Percentiles rank a stretch among this genome's conserved stretches.
Conservation (phyloP, 2,888 invertebrate species). For the Polydrusus pterygomalis region DNA sequence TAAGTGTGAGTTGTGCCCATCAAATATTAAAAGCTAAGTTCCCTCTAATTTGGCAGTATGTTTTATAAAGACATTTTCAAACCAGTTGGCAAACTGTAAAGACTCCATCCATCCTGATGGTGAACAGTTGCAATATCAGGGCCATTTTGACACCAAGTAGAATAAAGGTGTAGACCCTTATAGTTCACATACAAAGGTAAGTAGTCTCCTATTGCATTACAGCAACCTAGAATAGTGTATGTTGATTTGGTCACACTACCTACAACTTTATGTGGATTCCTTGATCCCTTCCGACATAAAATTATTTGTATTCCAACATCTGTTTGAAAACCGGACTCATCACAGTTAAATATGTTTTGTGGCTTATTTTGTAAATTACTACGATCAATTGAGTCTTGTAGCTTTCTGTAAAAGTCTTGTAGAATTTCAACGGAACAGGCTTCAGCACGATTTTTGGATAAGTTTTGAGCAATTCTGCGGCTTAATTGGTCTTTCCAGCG, state of each 20-base stretch:
- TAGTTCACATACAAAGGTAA: slow-evolving; percentile 55
- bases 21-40: slow-evolving; percentile 50
- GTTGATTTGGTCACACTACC: slow-evolving; percentile 51
- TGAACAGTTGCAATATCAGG: slow-evolving; percentile 49
- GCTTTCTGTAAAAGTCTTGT: slow-evolving; percentile 48
- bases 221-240: slow-evolving; percentile 53
- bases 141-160: slow-evolving; percentile 41
- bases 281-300: slow-evolving; percentile 41
- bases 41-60: slow-evolving; percentile 41
- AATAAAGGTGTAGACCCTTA: slow-evolving; percentile 54
- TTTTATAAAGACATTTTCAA: slow-evolving; percentile 47
- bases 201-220: slow-evolving; percentile 52
- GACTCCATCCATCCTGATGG: slow-evolving; percentile 57
- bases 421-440: too few relatives aligned
- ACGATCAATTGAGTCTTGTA: slow-evolving; percentile 31
- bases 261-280: slow-evolving; percentile 50
- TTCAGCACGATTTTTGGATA: slow-evolving; percentile 47
- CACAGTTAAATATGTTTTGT: slow-evolving; percentile 55
- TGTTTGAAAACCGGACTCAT: slow-evolving; percentile 55
- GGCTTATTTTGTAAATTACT: slow-evolving; percentile 46
- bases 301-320: slow-evolving; percentile 54
- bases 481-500: slow-evolving; percentile 46
- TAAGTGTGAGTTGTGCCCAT: slow-evolving; percentile 56
- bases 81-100: slow-evolving; percentile 54
- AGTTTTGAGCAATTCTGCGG: slow-evolving; percentile 44